Conservation (phyloP, 2,113 vertebrate species). For the Conger conger region DNA sequence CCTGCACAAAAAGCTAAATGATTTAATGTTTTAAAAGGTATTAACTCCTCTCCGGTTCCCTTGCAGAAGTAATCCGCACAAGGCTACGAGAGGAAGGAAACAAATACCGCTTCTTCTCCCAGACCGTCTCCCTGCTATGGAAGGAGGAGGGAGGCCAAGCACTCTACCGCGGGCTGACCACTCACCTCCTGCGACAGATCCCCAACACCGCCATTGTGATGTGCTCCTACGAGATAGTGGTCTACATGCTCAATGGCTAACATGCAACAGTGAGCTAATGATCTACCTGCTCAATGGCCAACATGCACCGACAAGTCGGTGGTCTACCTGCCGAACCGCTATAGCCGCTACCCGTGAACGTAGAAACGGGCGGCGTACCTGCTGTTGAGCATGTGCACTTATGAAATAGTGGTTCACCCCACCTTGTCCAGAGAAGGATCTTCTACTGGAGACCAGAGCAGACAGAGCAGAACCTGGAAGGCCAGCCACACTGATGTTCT, state of each 20-base stretch:
- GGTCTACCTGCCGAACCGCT: too few relatives aligned
- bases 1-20: background rate
- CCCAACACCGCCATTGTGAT: constrained; percentile 99
- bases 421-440: background rate
- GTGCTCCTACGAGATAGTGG: constrained; percentile 96
- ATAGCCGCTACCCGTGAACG: too few relatives aligned
- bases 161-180: constrained; percentile 93
- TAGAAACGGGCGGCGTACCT: too few relatives aligned
- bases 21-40: background rate
- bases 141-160: constrained; percentile 92
- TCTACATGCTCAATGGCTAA: constrained; percentile 91
- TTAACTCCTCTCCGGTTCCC: background rate
- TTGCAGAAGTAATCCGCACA: constrained; percentile 94
- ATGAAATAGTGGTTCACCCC: background rate
- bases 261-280: too few relatives aligned
- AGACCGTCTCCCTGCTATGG: constrained; percentile 85
- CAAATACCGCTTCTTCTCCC: constrained; percentile 95
- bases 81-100: constrained; percentile 97
- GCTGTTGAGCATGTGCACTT: background rate
- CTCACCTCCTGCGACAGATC: constrained; percentile 94
- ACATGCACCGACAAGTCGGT: too few relatives aligned
- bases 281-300: too few relatives aligned
- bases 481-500: constrained; percentile 31
- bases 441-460: constrained; percentile 66
- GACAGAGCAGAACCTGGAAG: constrained; percentile 62